Evolutionary conservation across 23 tunicate genomes (phyloP), one percentile per base, ranked within the genome.

Genomic region (Aplidium turbinatum): DNA sequence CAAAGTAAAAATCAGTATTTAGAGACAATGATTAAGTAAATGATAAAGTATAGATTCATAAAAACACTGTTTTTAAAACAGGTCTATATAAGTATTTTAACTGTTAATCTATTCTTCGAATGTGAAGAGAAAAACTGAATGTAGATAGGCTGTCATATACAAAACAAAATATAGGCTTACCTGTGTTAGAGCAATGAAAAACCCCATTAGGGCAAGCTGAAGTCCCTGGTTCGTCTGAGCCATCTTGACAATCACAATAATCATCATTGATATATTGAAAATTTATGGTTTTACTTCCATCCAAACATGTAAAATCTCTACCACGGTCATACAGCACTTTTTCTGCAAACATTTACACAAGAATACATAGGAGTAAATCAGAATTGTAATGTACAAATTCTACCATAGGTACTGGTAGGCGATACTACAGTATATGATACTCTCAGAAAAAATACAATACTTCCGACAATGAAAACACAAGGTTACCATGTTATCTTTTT

Each of bases 221-320:
- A 2, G 99, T 95, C 3, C 99, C 99, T 47, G 99, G 99, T 38
- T 95, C 99, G 75, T 95, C 99, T 4, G 90, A 77, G 19, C 99
- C 96, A 71, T 95, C 99, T 38, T 65, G 19, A 63, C 99, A 95
- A 68, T 95, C 99, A 60, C 99, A 95, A 69, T 78, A 95, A 79
- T 95, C 99, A 88, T 95, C 99, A 58, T 95, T 95, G 28, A 95
- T 87, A 29, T 47, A 65, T 27, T 63, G 26, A 70, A 78, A 95
- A 4, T 71, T 56, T 13, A 95, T 75, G n/a, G 85, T 72, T 48
- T 56, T 63, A 38, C 92, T 73, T 36, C 99, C 99, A 95, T 95
- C 99, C 25, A 95, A 85, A 63, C 99, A 95, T 11, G 92, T 78
- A 61, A 95, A 95, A 52, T 95, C 86, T 60, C 25, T 68, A 23